Percentiles rank a stretch among this genome's conserved stretches.
Evolutionary conservation across 2,888 invertebrate species (phyloP).

Genomic region (Dynastes maya): DNA sequence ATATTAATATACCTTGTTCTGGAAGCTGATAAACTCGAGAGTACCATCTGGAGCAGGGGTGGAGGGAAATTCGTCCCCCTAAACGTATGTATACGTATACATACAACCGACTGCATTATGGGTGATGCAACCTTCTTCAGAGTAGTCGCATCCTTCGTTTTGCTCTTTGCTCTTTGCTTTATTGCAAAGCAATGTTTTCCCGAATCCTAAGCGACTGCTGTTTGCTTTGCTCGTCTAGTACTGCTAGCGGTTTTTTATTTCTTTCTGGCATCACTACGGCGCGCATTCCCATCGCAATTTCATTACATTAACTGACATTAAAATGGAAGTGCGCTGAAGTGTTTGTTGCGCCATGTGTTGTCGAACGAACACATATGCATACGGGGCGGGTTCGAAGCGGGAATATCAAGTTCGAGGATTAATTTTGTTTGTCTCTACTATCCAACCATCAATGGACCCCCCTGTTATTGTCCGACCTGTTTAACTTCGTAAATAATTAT

Average conservation of each 20-base stretch:
- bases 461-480: background rate
- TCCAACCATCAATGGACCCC: background rate
- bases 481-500: slow-evolving; percentile 36
- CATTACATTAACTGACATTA: slow-evolving; percentile 46
- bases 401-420: slow-evolving; percentile 15
- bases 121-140: slow-evolving; percentile 23
- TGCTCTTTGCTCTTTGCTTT: slow-evolving; percentile 38
- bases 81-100: background rate
- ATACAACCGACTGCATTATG: background rate
- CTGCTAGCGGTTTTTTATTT: slow-evolving; percentile 20
- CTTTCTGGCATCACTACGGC: slow-evolving; percentile 11
- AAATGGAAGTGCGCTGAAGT: slow-evolving; percentile 36
- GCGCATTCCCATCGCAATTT: slow-evolving; percentile 43
- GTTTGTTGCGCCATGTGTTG: slow-evolving; percentile 23
- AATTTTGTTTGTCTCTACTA: slow-evolving; percentile 31
- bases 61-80: background rate
- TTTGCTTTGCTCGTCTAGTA: slow-evolving; percentile 18
- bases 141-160: slow-evolving; percentile 22
- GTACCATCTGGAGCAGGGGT: background rate
- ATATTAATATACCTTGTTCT: slow-evolving; percentile 26
- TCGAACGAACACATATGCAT: slow-evolving; percentile 30
- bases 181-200: slow-evolving; percentile 41
- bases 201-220: slow-evolving; percentile 36
- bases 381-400: slow-evolving; percentile 1
- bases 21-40: background rate